These are phyloP conservation scores for Calliphora vicina DNA, from an alignment of 1,140 invertebrate genomes.

Conservation along the genomic window DNA sequence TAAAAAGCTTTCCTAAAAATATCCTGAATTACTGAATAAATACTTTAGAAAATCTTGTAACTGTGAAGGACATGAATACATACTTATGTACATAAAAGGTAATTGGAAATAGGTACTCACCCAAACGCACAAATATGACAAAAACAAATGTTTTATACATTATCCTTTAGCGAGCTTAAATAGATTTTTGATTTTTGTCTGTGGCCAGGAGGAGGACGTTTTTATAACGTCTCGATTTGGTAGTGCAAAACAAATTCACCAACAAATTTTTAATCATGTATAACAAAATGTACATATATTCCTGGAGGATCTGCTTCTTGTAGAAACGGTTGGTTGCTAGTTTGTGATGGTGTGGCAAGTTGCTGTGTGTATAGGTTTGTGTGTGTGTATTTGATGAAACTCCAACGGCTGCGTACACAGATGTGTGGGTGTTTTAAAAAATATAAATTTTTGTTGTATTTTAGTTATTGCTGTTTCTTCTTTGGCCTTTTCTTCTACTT, in stretches of 20 bases:
- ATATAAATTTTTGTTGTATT: not conserved
- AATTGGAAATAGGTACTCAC: slow-evolving; percentile 29
- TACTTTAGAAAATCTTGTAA: too few species aligned
- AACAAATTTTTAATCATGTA: not conserved
- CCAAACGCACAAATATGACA: slow-evolving; percentile 40
- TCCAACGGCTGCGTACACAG: slow-evolving; percentile 28
- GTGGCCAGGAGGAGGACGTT: not conserved
- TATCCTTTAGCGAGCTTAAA: slow-evolving; percentile 21
- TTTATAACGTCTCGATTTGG: not conserved
- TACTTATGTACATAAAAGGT: too few species aligned
- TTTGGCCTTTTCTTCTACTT: not conserved
- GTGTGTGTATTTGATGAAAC: not conserved
- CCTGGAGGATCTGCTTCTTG: not conserved
- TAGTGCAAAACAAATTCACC: not conserved
- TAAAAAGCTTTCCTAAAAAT: too few species aligned
- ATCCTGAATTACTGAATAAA: too few species aligned
- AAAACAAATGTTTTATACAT: slow-evolving; percentile 40
- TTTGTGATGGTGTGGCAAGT: not conserved
- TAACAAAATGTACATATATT: not conserved
- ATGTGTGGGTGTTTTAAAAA: slow-evolving; percentile 34
- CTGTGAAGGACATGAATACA: too few species aligned
- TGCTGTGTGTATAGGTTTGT: slow-evolving; percentile 7
- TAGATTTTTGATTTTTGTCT: not conserved
- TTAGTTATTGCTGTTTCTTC: not conserved
- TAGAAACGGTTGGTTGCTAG: not conserved